These are phyloP conservation scores for Hypotaenidia philippensis DNA, from an alignment of 2,797 vertebrate genomes.

Conservation along the genomic window DNA sequence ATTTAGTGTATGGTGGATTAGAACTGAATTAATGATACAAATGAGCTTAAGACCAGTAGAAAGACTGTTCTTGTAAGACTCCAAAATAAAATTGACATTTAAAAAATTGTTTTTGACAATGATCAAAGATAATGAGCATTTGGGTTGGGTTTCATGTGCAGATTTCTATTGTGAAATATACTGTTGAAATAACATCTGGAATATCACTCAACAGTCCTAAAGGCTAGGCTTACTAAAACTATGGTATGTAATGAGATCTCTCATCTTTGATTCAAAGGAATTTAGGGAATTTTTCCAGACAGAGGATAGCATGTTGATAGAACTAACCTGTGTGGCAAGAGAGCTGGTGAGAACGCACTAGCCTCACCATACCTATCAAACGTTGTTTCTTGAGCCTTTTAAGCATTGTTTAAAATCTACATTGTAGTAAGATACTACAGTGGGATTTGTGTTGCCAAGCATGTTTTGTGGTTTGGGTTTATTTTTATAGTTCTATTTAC, in stretches of 20 bases:
- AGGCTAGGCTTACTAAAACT: background rate
- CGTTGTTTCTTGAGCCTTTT: background rate
- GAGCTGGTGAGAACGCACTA: background rate
- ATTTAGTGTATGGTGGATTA: slow-evolving; percentile 21
- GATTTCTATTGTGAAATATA: background rate
- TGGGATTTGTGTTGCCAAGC: background rate
- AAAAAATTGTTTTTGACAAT: background rate
- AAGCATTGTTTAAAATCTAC: background rate
- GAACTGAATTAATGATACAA: slow-evolving; percentile 1
- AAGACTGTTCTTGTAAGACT: background rate
- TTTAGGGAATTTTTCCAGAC: background rate
- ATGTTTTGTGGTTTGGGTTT: too few relatives aligned
- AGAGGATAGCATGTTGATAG: background rate
- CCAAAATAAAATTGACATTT: background rate
- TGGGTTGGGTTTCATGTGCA: background rate
- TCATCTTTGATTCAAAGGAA: background rate
- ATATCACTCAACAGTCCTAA: background rate
- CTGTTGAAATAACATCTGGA: slow-evolving; percentile 2
- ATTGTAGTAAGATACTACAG: background rate
- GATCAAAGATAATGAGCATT: background rate
- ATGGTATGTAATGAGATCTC: background rate
- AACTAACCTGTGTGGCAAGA: background rate
- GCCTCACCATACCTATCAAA: background rate
- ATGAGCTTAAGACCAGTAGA: slow-evolving; percentile 12
- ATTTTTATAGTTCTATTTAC: background rate